Percentiles rank a stretch among this genome's conserved stretches.
These are phyloP conservation scores for Panzeria rudis DNA, from an alignment of 2,888 invertebrate species.

Conservation along the genomic window DNA sequence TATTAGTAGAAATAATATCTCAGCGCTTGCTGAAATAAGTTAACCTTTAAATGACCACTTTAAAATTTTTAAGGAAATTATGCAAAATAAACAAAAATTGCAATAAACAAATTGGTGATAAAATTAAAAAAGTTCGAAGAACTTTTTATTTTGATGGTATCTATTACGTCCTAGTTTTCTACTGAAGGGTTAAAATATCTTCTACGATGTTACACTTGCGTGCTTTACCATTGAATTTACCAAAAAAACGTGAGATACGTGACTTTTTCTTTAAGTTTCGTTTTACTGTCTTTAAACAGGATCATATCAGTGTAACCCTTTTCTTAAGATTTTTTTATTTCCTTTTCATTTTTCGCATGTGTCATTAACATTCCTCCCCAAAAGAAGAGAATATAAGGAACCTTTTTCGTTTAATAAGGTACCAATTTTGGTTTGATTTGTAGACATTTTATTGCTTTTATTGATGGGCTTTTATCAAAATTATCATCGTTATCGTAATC, in stretches of 20 bases:
- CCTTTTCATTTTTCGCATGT: conserved; percentile 60
- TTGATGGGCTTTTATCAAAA: conserved; percentile 72
- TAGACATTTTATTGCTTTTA: conserved; percentile 74
- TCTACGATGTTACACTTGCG: conserved; percentile 62
- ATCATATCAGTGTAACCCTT: conserved; percentile 60
- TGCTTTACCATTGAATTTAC: conserved; percentile 61
- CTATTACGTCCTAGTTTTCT: neutral
- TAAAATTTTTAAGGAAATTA: too few relatives aligned
- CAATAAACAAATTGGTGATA: too few relatives aligned
- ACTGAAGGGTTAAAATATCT: conserved; percentile 23
- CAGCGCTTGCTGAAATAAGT: conserved; percentile 48
- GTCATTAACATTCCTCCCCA: conserved; percentile 67
- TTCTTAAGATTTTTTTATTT: conserved; percentile 33
- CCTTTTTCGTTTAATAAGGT: conserved; percentile 58
- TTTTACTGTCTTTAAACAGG: neutral
- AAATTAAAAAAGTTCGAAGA: too few relatives aligned
- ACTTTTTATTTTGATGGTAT: too few relatives aligned
- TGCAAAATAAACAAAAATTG: too few relatives aligned
- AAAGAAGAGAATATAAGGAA: conserved; percentile 19
- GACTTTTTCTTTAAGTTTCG: conserved; percentile 59
- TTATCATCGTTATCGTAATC: conserved; percentile 65
- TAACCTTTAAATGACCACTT: conserved; percentile 12
- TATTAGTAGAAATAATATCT: conserved; percentile 73
- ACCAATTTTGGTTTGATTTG: conserved; percentile 70
- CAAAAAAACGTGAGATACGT: conserved; percentile 65